Evolutionary conservation across 2,797 vertebrate genomes (phyloP), one percentile per base, ranked within the genome.

Genomic region (Acrocephalus scirpaceus): DNA sequence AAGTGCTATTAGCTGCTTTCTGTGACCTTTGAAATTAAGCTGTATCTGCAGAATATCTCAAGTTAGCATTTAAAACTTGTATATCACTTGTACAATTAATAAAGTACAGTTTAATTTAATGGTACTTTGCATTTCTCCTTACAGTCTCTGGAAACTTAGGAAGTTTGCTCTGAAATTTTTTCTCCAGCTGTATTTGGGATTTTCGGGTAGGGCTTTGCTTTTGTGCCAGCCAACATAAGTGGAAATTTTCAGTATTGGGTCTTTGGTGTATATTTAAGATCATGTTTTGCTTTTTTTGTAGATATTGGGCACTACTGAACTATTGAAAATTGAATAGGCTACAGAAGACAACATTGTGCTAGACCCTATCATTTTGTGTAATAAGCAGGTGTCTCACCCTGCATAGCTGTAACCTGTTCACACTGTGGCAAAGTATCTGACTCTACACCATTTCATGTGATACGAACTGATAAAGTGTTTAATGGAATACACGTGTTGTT

Each of bases 21-120:
- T 80, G 34, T 94, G 64, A 85, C 85, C 87, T 90, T 82, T 95
- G 26, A 85, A 76, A 93, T 87, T 70, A 73, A 72, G 36, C 36
- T 88, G 25, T 65, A n/a, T 85, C 40, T 91, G 42, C 71, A 77
- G 54, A 92, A 45, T 60, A 58, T 56, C 29, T 77, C 3, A 3
- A 79, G 14, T 61, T 84, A 86, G 44, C 47, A 73, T 13, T 71
- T 78, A 74, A 87, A 86, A 58, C 29, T 66, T 23, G 21, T 72
- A 0, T 61, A 53, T 82, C 16, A 64, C 16, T 66, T 82, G 10
- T 42, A 54, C 21, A 80, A 36, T 90, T 91, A 87, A 67, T 78
- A 38, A 61, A 80, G 25, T 38, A 38, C 47, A 38, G 40, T 82
- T 88, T n/a, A 25, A 14, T 81, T 86, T 25, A n/a, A 13, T 60